Conservation (phyloP, 2,888 invertebrate genomes). For the Troglohyphantes excavatus region DNA sequence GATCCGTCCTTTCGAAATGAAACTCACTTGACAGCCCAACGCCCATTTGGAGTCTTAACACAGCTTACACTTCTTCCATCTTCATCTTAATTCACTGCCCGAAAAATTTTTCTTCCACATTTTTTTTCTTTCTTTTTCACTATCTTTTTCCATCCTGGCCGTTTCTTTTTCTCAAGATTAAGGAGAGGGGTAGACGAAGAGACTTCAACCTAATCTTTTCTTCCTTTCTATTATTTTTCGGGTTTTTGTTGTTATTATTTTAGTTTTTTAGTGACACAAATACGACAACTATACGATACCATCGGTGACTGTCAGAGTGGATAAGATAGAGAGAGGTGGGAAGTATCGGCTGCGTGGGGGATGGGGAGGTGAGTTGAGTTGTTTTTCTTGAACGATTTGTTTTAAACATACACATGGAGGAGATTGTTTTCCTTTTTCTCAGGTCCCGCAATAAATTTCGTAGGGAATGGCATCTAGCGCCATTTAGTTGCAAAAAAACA, state of each 20-base stretch:
- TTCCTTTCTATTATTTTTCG: slow-evolving; percentile 49
- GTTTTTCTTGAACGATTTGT: slow-evolving; percentile 39
- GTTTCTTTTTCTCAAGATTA: slow-evolving; percentile 63
- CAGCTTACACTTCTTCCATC: slow-evolving; percentile 76
- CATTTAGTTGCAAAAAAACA: neutral
- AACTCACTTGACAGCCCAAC: slow-evolving; percentile 73
- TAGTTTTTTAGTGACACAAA: slow-evolving; percentile 51
- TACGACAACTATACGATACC: slow-evolving; percentile 64
- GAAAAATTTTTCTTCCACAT: neutral
- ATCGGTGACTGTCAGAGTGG: slow-evolving; percentile 13
- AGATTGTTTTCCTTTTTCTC: neutral
- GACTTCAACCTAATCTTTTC: slow-evolving; percentile 76
- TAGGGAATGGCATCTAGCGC: too few relatives aligned
- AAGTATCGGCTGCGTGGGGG: slow-evolving; percentile 27
- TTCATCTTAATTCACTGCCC: slow-evolving; percentile 77
- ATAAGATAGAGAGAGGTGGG: slow-evolving; percentile 39
- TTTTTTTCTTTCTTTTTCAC: slow-evolving; percentile 40
- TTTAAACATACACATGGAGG: slow-evolving; percentile 51
- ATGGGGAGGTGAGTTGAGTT: slow-evolving; percentile 6
- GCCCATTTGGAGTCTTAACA: slow-evolving; percentile 78
- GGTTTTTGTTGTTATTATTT: slow-evolving; percentile 13
- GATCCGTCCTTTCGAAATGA: slow-evolving; percentile 72
- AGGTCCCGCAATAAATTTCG: neutral
- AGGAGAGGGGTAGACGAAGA: slow-evolving; percentile 67
- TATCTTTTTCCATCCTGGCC: slow-evolving; percentile 47